Conservation (phyloP, 2,888 invertebrate genomes). For the Sthenelais limicola region DNA sequence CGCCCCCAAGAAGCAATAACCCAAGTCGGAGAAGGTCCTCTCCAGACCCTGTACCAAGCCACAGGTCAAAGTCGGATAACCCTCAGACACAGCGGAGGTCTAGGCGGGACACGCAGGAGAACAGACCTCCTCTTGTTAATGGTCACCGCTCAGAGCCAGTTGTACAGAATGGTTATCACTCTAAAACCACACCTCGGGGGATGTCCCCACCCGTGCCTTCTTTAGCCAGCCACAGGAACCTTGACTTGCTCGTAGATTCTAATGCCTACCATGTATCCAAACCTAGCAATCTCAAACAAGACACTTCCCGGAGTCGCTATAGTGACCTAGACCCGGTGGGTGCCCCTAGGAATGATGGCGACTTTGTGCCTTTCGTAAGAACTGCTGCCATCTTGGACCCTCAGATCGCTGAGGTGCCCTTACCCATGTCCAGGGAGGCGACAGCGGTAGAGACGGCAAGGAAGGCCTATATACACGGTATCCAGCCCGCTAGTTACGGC, state of each 20-base stretch:
- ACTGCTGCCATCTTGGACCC: conserved; percentile 70
- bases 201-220: conserved; percentile 63
- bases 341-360: conserved; percentile 54
- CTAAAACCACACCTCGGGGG: too few species aligned
- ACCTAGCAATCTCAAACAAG: conserved; percentile 7
- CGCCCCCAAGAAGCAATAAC: neutral
- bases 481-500: conserved; percentile 68
- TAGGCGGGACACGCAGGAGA: conserved; percentile 20
- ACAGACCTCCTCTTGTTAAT: neutral
- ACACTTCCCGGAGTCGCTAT: conserved; percentile 41
- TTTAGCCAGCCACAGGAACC: conserved; percentile 39
- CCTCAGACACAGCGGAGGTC: conserved; percentile 13
- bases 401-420: conserved; percentile 62
- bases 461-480: conserved; percentile 63
- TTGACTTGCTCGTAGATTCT: neutral
- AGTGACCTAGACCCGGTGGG: conserved; percentile 44
- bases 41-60: conserved; percentile 25
- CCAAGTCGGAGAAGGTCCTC: neutral
- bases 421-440: conserved; percentile 68
- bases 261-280: conserved; percentile 7
- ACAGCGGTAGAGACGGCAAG: conserved; percentile 63
- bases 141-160: neutral
- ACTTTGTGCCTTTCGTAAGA: conserved; percentile 69
- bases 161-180: neutral
- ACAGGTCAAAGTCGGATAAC: conserved; percentile 14